Base-by-base conservation (phyloP, 2,113 vertebrate genomes). In the Antennarius striatus region DNA sequence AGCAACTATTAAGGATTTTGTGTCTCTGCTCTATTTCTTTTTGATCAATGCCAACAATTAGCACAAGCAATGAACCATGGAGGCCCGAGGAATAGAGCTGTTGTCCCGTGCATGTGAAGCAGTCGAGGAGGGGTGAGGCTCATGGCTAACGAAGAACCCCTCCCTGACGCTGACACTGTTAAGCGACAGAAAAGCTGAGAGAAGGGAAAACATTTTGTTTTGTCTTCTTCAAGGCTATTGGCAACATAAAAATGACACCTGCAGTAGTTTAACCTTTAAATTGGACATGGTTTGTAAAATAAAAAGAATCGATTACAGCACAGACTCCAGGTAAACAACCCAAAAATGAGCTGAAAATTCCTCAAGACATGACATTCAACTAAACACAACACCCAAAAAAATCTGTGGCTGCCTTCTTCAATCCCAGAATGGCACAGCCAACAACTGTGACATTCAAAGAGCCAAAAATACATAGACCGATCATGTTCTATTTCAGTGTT, bases 21-120 rank as follows among this genome's bases (percentile, higher is more conserved):
- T 32, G 58, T 79, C 61, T 36, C 46, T 54, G 14, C 29, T 73
- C 79, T 53, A 56, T 62, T 72, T 60, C 14, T 29, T 63, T 59
- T 63, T 79, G 80, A 85, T 91, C 88, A 86, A 83, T 89, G 85
- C 46, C 79, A 30, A 36, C 67, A 88, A 89, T 89, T 88, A 89
- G 86, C 66, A 77, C 65, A 63, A 48, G 22, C 63, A 59, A 88
- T 88, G 82, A 64, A 73, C 74, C 55, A 54, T 58, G 58, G 42
- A 56, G 55, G 53, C 32, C 60, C 71, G 71, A 75, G 78, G 88
- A 89, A 69, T 64, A 56, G 59, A 53, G 40, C 54, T 48, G 47
- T 66, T 45, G 28, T 14, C 49, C 16, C 3, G 8, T 22, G 32
- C 32, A 36, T 36, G 32, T 36, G 32, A 36, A 36, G 32, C 32